A percentile compares a stretch with the other conserved stretches of the same genome.
These are phyloP conservation scores for Bimastos eiseni DNA, from an alignment of 2,888 invertebrate genomes.

Conservation along the genomic window DNA sequence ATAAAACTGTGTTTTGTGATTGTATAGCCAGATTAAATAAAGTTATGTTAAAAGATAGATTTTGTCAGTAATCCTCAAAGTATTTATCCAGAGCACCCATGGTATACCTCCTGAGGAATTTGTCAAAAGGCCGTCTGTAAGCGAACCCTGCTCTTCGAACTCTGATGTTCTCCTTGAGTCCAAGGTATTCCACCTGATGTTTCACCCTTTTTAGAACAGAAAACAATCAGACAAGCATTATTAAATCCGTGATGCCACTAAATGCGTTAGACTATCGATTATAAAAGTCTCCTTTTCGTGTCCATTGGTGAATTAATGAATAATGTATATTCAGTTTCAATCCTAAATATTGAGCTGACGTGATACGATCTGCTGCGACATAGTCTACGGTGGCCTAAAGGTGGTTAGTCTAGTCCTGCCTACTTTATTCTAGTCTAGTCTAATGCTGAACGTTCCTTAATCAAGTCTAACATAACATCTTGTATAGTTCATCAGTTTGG, in stretches of 20 bases:
- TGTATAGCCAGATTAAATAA: not conserved
- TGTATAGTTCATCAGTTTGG: too few species aligned
- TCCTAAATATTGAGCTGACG: not conserved
- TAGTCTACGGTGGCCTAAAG: not conserved
- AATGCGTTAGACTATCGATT: not conserved
- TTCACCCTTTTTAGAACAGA: slow-evolving; percentile 64
- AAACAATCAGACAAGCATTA: not conserved
- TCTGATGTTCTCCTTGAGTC: slow-evolving; percentile 72
- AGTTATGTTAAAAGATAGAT: not conserved
- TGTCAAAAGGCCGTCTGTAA: slow-evolving; percentile 69
- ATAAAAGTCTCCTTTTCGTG: too few species aligned
- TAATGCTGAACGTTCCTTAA: not conserved
- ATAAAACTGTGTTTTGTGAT: too few species aligned
- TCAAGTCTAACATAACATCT: not conserved
- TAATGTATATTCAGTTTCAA: too few species aligned
- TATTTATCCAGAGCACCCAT: not conserved
- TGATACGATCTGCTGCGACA: not conserved
- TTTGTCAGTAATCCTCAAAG: not conserved
- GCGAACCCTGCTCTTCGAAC: slow-evolving; percentile 73
- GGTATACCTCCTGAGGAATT: slow-evolving; percentile 67
- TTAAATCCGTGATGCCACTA: not conserved
- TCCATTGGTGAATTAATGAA: too few species aligned
- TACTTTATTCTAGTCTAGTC: not conserved
- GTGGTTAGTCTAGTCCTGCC: not conserved
- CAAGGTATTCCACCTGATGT: slow-evolving; percentile 73